Evolutionary conservation across 2,797 vertebrate genomes (phyloP), one percentile per base, ranked within the genome.

Genomic region (Crenichthys baileyi): DNA sequence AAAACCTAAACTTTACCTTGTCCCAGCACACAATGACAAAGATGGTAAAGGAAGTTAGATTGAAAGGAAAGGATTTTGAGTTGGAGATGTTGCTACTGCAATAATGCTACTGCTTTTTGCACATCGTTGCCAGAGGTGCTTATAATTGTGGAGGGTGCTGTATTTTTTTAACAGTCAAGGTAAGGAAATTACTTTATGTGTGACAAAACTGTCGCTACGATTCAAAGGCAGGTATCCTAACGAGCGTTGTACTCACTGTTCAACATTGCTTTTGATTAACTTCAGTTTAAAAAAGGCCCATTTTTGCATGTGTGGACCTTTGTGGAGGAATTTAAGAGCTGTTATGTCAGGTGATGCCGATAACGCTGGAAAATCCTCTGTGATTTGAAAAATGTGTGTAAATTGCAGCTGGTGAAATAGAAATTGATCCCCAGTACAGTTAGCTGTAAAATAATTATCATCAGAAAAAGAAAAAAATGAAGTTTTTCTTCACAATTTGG

Each of bases 361-460:
- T 83, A 88, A 78, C 60, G 50, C 89, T 85, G 70, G 44, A 74
- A 73, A 84, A 46, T 80, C 85, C 85, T 86, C 68, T 50, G 83
- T 82, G 85, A 83, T 81, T 85, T 90, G 79, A 16, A 76, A 86
- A 90, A 91, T 89, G 67, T 87, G 76, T 56, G 2, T 51, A 84
- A 81, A 61, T 81, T 84, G 73, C 72, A 81, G 78, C n/a, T 78
- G 79, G 85, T 79, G 73, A 91, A 86, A 87, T 0, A 77, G 83
- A 90, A 91, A 89, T 83, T 78, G 76, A 91, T 90, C 85, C 72
- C 72, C 36, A 1, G 67, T 48, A 70, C 67, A 70, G 13, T 46
- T 46, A 70, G 12, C 67, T 70, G 41, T 70, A 70, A 46, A 70
- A 46, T 70, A 46, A 70, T 70, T 46, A 26, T n/a, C 67, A 70